A percentile compares a stretch with the other conserved stretches of the same genome.
These are phyloP conservation scores for Dascyllus trimaculatus DNA, from an alignment of 2,113 vertebrate species.

Conservation along the genomic window DNA sequence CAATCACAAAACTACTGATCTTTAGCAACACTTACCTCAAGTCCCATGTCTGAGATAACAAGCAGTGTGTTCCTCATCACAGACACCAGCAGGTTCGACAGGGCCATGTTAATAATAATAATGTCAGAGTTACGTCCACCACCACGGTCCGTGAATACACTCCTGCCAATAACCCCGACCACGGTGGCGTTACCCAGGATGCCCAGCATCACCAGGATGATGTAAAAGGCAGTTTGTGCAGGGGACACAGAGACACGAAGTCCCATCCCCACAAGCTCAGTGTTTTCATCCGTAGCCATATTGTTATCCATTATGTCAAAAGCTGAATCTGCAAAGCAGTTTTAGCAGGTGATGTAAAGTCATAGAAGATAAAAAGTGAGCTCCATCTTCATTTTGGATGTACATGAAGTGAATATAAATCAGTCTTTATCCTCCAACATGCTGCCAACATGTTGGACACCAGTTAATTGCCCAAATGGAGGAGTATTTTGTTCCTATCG, in stretches of 20 bases:
- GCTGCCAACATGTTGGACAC: neutral
- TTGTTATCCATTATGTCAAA: neutral
- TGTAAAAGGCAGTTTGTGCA: slow-evolving; percentile 68
- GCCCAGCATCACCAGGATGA: slow-evolving; percentile 80
- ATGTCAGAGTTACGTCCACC: slow-evolving; percentile 81
- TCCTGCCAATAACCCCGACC: slow-evolving; percentile 77
- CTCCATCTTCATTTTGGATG: slow-evolving; percentile 22
- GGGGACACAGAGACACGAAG: slow-evolving; percentile 59
- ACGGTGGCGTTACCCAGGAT: slow-evolving; percentile 82
- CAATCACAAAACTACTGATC: no score
- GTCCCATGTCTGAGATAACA: slow-evolving; percentile 78
- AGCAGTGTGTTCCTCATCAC: slow-evolving; percentile 81
- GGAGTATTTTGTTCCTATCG: neutral
- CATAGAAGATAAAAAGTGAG: neutral
- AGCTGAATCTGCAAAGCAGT: neutral
- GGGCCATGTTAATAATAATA: slow-evolving; percentile 85
- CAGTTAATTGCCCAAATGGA: neutral
- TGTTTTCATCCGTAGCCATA: neutral
- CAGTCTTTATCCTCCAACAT: slow-evolving; percentile 4
- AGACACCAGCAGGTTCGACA: slow-evolving; percentile 85
- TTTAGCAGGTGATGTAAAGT: slow-evolving; percentile 16
- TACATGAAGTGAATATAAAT: neutral
- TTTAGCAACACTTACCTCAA: slow-evolving; percentile 69
- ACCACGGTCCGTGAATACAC: slow-evolving; percentile 60
- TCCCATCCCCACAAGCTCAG: slow-evolving; percentile 61